These are phyloP conservation scores for Passer montanus DNA, from an alignment of 2,113 vertebrate genomes.

Conservation along the genomic window DNA sequence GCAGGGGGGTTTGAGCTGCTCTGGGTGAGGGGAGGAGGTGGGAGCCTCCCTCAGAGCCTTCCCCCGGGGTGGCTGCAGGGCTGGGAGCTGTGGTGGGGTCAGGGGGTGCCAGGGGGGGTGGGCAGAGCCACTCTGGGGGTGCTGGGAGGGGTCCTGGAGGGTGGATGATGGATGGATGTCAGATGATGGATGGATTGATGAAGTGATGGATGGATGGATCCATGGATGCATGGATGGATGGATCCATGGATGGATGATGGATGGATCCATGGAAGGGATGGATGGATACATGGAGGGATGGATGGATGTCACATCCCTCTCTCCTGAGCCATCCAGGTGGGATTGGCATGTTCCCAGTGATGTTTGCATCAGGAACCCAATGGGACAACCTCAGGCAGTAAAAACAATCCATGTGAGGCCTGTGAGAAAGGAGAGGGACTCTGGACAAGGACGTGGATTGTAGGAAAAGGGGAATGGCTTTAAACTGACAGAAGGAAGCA, in stretches of 20 bases:
- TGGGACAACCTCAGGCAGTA: not conserved
- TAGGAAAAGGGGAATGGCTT: not conserved
- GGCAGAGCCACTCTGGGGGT: not conserved
- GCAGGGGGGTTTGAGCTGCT: not conserved
- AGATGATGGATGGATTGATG: too few species aligned
- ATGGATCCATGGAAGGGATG: too few species aligned
- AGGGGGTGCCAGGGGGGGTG: fast-evolving
- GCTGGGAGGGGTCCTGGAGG: not conserved
- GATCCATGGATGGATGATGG: not conserved
- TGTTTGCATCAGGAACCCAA: fast-evolving
- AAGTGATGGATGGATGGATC: not conserved
- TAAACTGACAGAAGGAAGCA: not conserved
- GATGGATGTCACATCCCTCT: not conserved
- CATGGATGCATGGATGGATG: not conserved
- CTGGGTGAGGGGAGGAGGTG: not conserved
- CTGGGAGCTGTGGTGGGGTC: not conserved
- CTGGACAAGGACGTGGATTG: not conserved
- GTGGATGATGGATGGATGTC: too few species aligned
- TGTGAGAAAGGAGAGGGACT: not conserved
- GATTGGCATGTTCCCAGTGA: not conserved
- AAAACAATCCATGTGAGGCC: not conserved
- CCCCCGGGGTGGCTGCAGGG: not conserved
- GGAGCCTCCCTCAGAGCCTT: not conserved
- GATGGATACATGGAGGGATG: too few species aligned
- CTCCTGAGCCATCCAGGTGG: not conserved